These are phyloP conservation scores for Acanthurus tractus DNA, from an alignment of 2,797 vertebrate genomes.

Conservation along the genomic window DNA sequence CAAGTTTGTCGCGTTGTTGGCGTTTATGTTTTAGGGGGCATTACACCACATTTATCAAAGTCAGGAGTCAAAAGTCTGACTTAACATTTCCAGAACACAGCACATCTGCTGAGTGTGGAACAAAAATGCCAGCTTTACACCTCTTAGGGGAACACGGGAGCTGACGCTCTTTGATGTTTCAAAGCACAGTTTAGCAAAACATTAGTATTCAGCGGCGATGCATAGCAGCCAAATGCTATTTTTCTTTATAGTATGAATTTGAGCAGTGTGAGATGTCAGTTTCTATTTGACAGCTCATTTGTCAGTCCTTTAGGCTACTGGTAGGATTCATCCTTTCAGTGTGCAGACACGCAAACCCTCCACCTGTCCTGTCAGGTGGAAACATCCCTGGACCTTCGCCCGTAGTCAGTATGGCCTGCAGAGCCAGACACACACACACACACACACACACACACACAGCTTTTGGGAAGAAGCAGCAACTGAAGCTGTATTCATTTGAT, in stretches of 20 bases:
- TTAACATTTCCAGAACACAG: conserved; percentile 44
- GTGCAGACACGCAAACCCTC: conserved; percentile 50
- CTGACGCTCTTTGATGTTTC: conserved; percentile 47
- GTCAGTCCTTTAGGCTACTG: conserved; percentile 73
- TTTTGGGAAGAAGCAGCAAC: conserved; percentile 30
- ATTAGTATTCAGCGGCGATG: conserved; percentile 73
- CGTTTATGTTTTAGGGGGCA: conserved; percentile 25
- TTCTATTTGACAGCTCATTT: conserved; percentile 79
- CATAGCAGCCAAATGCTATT: conserved; percentile 63
- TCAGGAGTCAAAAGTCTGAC: conserved; percentile 43
- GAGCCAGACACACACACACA: background rate
- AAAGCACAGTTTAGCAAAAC: conserved; percentile 73
- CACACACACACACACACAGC: conserved; percentile 2
- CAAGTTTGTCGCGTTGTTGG: conserved; percentile 31
- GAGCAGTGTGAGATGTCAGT: conserved; percentile 69
- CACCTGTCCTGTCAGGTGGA: conserved; percentile 76
- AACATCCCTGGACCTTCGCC: conserved; percentile 68
- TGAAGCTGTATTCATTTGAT: conserved; percentile 15
- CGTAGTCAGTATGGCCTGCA: conserved; percentile 31
- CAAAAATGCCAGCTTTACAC: conserved; percentile 49
- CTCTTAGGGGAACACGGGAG: conserved; percentile 44
- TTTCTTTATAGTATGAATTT: conserved; percentile 59
- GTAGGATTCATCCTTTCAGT: conserved; percentile 65
- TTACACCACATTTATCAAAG: conserved; percentile 57
- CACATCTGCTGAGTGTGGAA: conserved; percentile 61